Evolutionary conservation across 2,888 invertebrate species (phyloP).

Genomic region (Salticus scenicus): DNA sequence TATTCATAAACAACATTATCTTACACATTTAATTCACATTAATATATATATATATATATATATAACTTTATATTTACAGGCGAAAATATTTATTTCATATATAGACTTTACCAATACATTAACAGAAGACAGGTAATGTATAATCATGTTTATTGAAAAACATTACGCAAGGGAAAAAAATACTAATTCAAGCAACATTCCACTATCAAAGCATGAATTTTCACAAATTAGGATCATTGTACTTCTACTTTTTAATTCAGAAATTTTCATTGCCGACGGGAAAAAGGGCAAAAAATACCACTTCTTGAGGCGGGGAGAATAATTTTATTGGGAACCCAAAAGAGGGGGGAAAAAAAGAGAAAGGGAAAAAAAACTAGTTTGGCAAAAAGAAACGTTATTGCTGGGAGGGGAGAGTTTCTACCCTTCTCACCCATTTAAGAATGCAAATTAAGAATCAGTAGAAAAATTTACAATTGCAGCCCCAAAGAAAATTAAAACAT

Average conservation of each 20-base stretch:
- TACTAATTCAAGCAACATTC: not conserved
- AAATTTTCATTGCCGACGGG: not conserved
- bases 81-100: no score
- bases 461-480: not conserved
- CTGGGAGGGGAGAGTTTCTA: not conserved
- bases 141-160: not conserved
- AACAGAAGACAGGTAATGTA: not conserved
- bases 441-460: constrained; percentile 12
- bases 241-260: not conserved
- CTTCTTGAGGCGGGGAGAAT: not conserved
- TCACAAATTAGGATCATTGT: not conserved
- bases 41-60: no score
- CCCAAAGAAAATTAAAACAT: constrained; percentile 1
- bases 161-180: not conserved
- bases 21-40: no score
- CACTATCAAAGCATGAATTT: not conserved
- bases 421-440: not conserved
- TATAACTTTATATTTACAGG: no score
- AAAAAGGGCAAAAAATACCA: not conserved
- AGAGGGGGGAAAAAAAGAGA: not conserved
- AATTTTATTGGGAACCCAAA: not conserved
- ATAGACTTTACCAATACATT: no score
- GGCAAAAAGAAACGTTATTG: not conserved
- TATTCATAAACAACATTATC: no score
- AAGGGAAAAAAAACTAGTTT: not conserved